A percentile compares a stretch with the other conserved stretches of the same genome.
Evolutionary conservation across 1,140 invertebrate species (phyloP).

Genomic region (Halesus radiatus): DNA sequence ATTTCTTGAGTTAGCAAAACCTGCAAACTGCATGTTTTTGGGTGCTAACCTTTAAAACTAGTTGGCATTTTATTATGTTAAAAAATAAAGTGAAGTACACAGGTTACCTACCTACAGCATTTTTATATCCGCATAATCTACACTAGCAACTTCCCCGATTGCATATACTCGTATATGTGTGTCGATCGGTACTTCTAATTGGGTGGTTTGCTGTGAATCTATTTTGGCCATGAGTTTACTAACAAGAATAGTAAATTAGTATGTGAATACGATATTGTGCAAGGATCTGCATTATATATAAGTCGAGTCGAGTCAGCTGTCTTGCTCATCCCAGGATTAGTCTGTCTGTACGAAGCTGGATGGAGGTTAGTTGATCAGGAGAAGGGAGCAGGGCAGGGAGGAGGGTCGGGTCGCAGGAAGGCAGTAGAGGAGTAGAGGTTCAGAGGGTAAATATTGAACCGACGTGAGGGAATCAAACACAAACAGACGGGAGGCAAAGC

Average conservation of each 20-base stretch:
- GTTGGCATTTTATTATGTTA: no score
- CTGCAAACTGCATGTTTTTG: no score
- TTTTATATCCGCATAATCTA: no score
- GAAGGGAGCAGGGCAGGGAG: background rate
- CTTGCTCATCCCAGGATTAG: background rate
- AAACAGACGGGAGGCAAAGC: constrained; percentile 54
- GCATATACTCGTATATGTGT: no score
- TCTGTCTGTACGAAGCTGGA: background rate
- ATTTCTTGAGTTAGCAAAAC: no score
- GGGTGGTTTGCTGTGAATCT: no score
- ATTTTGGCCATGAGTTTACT: no score
- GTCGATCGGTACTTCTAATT: no score
- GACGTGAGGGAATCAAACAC: constrained; percentile 54
- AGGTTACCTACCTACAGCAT: no score
- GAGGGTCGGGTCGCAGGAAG: background rate
- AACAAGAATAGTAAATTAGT: background rate
- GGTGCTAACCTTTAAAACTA: no score
- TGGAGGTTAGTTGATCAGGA: constrained; percentile 14
- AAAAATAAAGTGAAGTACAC: no score
- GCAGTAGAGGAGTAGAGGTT: constrained; percentile 17
- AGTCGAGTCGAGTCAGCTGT: background rate
- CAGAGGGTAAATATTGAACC: constrained; percentile 53
- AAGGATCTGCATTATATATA: background rate
- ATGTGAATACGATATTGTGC: background rate
- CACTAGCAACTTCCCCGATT: no score